Conservation (phyloP, 2,797 vertebrate species). For the Megalops cyprinoides region DNA sequence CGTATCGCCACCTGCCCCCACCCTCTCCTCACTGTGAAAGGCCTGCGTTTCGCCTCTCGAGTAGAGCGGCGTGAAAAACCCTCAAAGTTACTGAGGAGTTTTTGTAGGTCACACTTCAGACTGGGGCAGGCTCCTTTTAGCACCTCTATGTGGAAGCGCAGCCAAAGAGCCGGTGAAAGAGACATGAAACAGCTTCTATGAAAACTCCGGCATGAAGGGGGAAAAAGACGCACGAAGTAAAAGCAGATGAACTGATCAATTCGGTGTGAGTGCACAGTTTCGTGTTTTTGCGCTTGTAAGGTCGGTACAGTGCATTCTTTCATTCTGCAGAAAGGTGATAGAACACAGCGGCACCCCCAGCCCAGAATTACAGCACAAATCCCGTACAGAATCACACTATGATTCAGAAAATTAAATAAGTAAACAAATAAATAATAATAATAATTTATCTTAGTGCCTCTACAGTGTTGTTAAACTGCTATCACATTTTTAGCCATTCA, state of each 20-base stretch:
- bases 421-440: too few relatives aligned
- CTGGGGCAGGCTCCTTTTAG: background rate
- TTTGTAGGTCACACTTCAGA: conserved; percentile 16
- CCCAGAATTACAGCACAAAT: too few relatives aligned
- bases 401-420: too few relatives aligned
- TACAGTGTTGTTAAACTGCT: too few relatives aligned
- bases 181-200: background rate
- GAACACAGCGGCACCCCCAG: too few relatives aligned
- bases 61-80: background rate
- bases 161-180: background rate
- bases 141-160: background rate
- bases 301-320: too few relatives aligned
- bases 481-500: too few relatives aligned
- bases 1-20: background rate
- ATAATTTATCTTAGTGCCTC: too few relatives aligned
- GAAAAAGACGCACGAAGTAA: background rate
- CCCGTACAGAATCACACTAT: too few relatives aligned
- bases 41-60: background rate
- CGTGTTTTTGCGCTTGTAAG: background rate
- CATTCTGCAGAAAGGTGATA: too few relatives aligned
- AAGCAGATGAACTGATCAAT: background rate
- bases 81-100: background rate
- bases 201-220: too few relatives aligned
- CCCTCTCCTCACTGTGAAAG: background rate
- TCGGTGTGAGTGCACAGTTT: background rate